Evolutionary conservation across 2,888 invertebrate genomes (phyloP), one percentile per base, ranked within the genome.

Genomic region (Disparrhopalites patrizii): DNA sequence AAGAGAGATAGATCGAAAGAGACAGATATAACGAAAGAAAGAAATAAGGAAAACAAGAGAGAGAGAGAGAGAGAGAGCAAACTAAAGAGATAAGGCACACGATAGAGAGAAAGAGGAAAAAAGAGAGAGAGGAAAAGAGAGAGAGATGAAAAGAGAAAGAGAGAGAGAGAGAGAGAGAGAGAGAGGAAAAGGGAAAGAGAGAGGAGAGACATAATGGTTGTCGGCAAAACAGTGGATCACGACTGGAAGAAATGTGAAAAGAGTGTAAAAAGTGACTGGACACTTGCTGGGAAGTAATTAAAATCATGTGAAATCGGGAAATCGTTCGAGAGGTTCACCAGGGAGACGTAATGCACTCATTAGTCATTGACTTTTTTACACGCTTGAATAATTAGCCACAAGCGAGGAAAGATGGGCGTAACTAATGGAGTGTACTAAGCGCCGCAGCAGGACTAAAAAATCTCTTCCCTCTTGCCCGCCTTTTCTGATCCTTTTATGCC

Each of bases 261-360:
- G 43, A 28, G 47, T 54, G 68, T 65, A 65, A 68, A 66, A 66
- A 57, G 31, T 30, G 36, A 62, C 23, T 57, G 73, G 68, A 62
- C 72, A 66, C 70, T 70, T 72, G 72, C 74, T 74, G 74, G 36
- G 74, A 74, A 74, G 73, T 73, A 74, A 74, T 74, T 74, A 74
- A 73, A 74, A 71, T 70, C 69, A 72, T 71, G 68, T 70, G 69
- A 71, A 71, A 71, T 70, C 69, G 70, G 69, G 70, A 73, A 65
- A 65, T 65, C 36, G 28, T 65, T 65, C 50, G 47, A 50, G 50
- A 58, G 58, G 38, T 38, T 38, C 25, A 65, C 27, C 52, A 36
- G 58, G 57, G 33, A 36, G 56, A 66, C 66, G 57, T 47, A 58
- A 65, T 68, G 68, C 61, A 63, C 70, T 72, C 72, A 73, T 74